phyloP scores from a whole-genome alignment of 2,888 invertebrate species.

The Scaptomyza flava region DNA sequence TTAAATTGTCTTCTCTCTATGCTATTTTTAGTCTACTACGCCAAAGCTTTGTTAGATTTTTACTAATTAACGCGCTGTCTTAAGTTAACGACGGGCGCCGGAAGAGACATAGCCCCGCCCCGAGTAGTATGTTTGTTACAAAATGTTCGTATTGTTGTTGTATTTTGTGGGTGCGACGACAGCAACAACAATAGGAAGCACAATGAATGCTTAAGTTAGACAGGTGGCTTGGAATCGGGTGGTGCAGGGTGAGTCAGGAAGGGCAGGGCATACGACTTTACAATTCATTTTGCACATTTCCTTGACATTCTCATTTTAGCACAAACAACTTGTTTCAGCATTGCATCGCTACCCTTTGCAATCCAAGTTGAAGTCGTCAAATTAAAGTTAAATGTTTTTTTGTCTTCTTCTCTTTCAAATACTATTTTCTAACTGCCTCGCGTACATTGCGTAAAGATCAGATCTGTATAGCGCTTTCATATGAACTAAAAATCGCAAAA shows the following conservation, averaged over 20 bases:
- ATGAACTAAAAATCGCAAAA: too few species aligned
- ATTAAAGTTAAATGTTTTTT: too few species aligned
- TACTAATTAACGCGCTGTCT: conserved; percentile 29
- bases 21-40: too few species aligned
- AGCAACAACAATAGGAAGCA: conserved; percentile 43
- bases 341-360: neutral
- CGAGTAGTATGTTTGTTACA: conserved; percentile 28
- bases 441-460: too few species aligned
- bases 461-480: too few species aligned
- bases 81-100: conserved; percentile 46
- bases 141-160: conserved; percentile 27
- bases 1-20: too few species aligned
- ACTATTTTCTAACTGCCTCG: too few species aligned
- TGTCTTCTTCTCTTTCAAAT: too few species aligned
- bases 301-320: conserved; percentile 75
- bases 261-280: conserved; percentile 42
- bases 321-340: conserved; percentile 10
- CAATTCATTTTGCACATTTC: conserved; percentile 79
- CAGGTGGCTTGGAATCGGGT: neutral
- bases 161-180: conserved; percentile 17
- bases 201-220: conserved; percentile 41
- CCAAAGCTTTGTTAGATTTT: conserved; percentile 17
- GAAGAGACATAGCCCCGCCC: conserved; percentile 29
- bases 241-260: neutral
- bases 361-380: too few species aligned